phyloP scores from a whole-genome alignment of 2,113 vertebrate species.

The Anolis sagrei region DNA sequence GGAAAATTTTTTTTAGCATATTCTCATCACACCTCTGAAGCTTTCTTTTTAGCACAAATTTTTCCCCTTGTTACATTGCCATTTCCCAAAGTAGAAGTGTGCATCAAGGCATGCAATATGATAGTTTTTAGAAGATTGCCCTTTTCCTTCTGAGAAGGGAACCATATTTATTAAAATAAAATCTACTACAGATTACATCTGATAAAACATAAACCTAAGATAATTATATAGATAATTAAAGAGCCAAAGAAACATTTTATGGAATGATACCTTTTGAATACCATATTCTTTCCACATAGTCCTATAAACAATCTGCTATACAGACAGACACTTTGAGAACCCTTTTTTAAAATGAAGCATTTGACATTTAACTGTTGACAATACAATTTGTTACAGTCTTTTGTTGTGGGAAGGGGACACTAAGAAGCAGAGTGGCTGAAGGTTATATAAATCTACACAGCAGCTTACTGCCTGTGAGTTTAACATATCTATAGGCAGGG shows the following conservation, averaged over 20 bases:
- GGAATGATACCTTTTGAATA: neutral
- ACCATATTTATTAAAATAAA: constrained; percentile 23
- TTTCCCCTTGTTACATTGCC: constrained; percentile 32
- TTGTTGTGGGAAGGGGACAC: constrained; percentile 40
- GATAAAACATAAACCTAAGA: constrained; percentile 9
- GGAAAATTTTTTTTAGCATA: neutral
- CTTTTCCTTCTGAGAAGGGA: constrained; percentile 33
- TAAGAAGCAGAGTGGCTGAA: constrained; percentile 56
- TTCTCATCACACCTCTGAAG: neutral
- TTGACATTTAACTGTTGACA: constrained; percentile 58
- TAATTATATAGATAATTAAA: constrained; percentile 42
- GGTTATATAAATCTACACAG: constrained; percentile 52
- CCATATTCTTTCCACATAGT: constrained; percentile 17
- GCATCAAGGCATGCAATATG: neutral
- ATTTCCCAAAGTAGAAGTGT: constrained; percentile 18
- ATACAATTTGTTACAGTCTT: neutral
- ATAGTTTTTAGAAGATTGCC: constrained; percentile 40
- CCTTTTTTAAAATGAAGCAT: neutral
- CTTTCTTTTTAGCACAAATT: constrained; percentile 6
- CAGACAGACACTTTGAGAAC: neutral
- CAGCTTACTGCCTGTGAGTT: constrained; percentile 37
- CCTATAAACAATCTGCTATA: constrained; percentile 20
- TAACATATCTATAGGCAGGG: constrained; percentile 45
- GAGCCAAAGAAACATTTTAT: constrained; percentile 32
- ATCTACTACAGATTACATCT: constrained; percentile 39